phyloP scores from a whole-genome alignment of 1,140 invertebrate species.

The Solenopsis invicta region DNA sequence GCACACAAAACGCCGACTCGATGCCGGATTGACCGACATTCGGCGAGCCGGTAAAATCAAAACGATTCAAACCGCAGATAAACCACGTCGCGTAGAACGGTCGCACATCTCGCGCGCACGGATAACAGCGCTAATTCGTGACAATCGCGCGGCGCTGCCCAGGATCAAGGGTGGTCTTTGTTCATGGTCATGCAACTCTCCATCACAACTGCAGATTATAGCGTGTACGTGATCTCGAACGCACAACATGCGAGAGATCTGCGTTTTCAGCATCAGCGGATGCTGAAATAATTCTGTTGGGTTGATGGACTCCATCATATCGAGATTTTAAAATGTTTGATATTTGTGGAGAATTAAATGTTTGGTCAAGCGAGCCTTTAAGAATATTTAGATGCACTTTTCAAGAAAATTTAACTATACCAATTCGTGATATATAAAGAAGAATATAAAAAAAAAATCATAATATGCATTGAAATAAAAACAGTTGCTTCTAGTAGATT shows the following conservation, averaged over 20 bases:
- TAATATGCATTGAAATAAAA: neutral
- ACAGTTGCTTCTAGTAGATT: neutral
- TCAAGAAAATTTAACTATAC: neutral
- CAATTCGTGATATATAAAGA: neutral
- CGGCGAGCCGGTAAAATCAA: constrained; percentile 30
- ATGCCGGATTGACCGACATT: constrained; percentile 37
- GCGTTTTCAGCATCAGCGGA: constrained; percentile 9
- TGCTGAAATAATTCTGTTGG: neutral
- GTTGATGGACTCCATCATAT: neutral
- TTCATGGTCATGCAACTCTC: constrained; percentile 40
- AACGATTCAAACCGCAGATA: constrained; percentile 42
- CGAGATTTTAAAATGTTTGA: constrained; percentile 18
- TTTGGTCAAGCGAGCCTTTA: neutral
- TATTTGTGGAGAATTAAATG: neutral
- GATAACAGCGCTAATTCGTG: constrained; percentile 57
- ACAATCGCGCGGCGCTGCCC: constrained; percentile 49
- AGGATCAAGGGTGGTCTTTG: constrained; percentile 60
- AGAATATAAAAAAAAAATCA: neutral
- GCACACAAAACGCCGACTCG: neutral
- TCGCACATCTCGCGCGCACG: constrained; percentile 37
- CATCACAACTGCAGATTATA: constrained; percentile 35
- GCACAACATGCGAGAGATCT: neutral
- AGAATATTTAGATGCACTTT: neutral
- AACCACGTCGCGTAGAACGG: constrained; percentile 25
- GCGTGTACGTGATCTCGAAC: constrained; percentile 18